phyloP scores from a whole-genome alignment of 1,140 invertebrate genomes.

The Drosophila sulfurigaster region DNA sequence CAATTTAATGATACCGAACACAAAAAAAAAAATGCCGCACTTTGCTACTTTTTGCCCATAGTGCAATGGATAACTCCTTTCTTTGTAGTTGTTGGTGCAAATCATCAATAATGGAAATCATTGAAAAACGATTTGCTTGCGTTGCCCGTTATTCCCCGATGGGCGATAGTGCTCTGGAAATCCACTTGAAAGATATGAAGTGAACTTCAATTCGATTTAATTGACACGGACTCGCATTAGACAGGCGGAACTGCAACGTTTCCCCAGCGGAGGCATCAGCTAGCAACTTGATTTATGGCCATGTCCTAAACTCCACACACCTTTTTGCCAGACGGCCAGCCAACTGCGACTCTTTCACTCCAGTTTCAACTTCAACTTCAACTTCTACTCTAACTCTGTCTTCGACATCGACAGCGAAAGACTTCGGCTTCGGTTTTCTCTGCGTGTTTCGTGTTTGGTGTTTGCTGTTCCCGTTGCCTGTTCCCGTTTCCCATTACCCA shows the following conservation, averaged over 20 bases:
- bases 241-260: constrained; percentile 47
- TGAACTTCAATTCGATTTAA: constrained; percentile 45
- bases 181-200: constrained; percentile 31
- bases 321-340: constrained; percentile 28
- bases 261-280: constrained; percentile 39
- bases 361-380: background rate
- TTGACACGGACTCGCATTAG: constrained; percentile 51
- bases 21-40: no score
- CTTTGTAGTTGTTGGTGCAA: background rate
- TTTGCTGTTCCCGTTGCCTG: constrained; percentile 41
- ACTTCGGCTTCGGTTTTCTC: constrained; percentile 16
- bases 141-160: constrained; percentile 5
- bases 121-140: constrained; percentile 12
- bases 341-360: constrained; percentile 4
- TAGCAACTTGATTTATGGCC: constrained; percentile 72
- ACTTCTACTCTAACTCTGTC: no score
- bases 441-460: constrained; percentile 50
- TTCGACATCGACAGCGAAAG: no score
- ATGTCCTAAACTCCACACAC: constrained; percentile 72
- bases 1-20: no score
- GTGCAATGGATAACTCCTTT: no score
- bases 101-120: constrained; percentile 11
- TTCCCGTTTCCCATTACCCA: constrained; percentile 2
- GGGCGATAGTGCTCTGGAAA: constrained; percentile 18
- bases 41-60: no score